These are phyloP conservation scores for Drosophila nannoptera DNA, from an alignment of 1,140 invertebrate genomes.

Conservation along the genomic window DNA sequence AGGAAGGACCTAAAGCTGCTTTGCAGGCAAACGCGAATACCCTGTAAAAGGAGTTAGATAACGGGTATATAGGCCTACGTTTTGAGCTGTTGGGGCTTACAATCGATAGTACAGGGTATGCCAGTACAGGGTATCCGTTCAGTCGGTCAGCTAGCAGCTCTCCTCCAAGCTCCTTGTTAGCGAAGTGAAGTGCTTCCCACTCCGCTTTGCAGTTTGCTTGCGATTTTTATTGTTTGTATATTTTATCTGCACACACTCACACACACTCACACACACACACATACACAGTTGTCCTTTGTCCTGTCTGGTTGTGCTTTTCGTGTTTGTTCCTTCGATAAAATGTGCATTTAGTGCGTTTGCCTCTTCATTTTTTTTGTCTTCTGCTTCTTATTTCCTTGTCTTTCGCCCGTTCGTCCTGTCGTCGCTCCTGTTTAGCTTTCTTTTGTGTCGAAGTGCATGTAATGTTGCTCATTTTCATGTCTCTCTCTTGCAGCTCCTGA, in stretches of 20 bases:
- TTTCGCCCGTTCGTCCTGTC: background rate
- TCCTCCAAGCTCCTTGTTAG: slow-evolving; percentile 47
- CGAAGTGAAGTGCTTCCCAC: slow-evolving; percentile 16
- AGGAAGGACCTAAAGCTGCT: slow-evolving; percentile 3
- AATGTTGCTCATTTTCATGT: slow-evolving; percentile 42
- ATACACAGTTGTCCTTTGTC: slow-evolving; percentile 20
- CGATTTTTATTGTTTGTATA: slow-evolving; percentile 54
- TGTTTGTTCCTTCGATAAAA: slow-evolving; percentile 44
- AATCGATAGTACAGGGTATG: background rate
- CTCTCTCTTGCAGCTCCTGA: slow-evolving; percentile 20
- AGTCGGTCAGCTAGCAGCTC: background rate
- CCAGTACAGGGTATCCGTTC: background rate
- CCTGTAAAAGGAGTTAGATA: background rate
- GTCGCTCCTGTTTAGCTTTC: slow-evolving; percentile 11
- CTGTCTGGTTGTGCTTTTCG: slow-evolving; percentile 28
- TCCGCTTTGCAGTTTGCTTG: slow-evolving; percentile 41
- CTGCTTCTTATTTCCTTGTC: background rate
- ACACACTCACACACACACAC: too few species aligned
- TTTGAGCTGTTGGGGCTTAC: too few species aligned
- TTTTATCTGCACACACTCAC: slow-evolving; percentile 24
- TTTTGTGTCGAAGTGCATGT: slow-evolving; percentile 41
- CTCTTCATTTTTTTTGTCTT: background rate
- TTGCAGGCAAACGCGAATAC: background rate
- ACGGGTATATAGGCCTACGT: too few species aligned
- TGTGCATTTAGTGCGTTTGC: slow-evolving; percentile 40